Base-by-base conservation (phyloP, 2,113 vertebrate species). In the Pandion haliaetus region DNA sequence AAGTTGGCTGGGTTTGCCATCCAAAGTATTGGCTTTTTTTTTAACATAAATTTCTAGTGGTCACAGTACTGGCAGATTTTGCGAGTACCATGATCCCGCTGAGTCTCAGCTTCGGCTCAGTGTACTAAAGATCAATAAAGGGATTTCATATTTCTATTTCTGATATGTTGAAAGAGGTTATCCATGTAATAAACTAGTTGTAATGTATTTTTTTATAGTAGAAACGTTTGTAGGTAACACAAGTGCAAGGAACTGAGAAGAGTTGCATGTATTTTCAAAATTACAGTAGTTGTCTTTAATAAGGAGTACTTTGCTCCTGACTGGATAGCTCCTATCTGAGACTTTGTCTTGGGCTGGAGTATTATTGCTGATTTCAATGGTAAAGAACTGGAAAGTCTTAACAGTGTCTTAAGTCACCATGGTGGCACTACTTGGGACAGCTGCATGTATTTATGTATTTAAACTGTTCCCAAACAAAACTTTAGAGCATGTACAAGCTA, bases 261-360 rank as follows among this genome's bases (percentile, higher is more conserved):
- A 79, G 12, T 40, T 84, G 24, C 15, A 45, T 34, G 7, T 72
- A 16, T 83, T 96, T 91, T 79, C 77, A 63, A 93, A 92, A 90
- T 62, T 59, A 62, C 26, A 83, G 59, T 93, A 70, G 65, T 86
- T 87, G 91, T 54, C 38, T 97, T 93, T 83, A 88, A 70, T 81
- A 92, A 91, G 32, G 29, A 83, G 24, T 86, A 59, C 69, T 94
- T 95, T 45, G 24, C 59, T 88, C 29, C 86, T 93, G 63, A 63
- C 59, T 81, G 80, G 38, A 29, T 93, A 63, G 50, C 25, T 93
- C 23, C 57, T 91, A 54, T 92, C 59, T 83, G 88, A 96, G 92
- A 95, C 94, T 96, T 96, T 95, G 78, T 86, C 55, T 95, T 94
- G 95, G 86, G 90, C 63, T 81, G 36, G 38, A 47, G 6, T 95